These are phyloP conservation scores for Hypena proboscidalis DNA, from an alignment of 2,888 invertebrate genomes.

Conservation along the genomic window DNA sequence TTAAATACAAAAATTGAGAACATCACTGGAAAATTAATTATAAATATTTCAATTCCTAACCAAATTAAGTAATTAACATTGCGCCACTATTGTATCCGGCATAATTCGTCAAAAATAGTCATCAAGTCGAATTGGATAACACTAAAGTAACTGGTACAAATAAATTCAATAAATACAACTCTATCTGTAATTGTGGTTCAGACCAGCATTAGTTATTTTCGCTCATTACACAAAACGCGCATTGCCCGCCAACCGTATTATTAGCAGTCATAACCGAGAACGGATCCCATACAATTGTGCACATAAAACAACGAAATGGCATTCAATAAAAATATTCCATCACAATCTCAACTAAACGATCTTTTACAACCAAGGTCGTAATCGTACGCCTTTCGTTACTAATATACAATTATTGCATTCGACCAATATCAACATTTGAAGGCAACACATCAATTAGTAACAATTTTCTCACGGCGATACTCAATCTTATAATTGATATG, in stretches of 20 bases:
- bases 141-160: constrained; percentile 22
- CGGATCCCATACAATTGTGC: constrained; percentile 48
- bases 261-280: constrained; percentile 58
- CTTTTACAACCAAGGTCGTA: constrained; percentile 43
- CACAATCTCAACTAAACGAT: constrained; percentile 39
- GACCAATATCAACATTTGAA: constrained; percentile 54
- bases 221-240: constrained; percentile 50
- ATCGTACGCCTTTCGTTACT: constrained; percentile 47
- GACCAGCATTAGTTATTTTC: constrained; percentile 40
- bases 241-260: constrained; percentile 48
- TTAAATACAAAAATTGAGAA: constrained; percentile 3
- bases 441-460: constrained; percentile 56
- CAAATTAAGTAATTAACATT: neutral
- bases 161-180: constrained; percentile 33
- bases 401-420: constrained; percentile 55
- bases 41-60: neutral
- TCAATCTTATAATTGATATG: constrained; percentile 61
- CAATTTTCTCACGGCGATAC: constrained; percentile 49
- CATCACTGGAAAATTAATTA: constrained; percentile 8
- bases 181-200: constrained; percentile 19
- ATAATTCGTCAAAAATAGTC: neutral
- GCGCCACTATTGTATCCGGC: neutral
- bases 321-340: constrained; percentile 50
- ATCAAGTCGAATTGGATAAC: constrained; percentile 22
- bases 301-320: constrained; percentile 52